Evolutionary conservation across 2,113 vertebrate genomes (phyloP).

Genomic region (Ahaetulla prasina): DNA sequence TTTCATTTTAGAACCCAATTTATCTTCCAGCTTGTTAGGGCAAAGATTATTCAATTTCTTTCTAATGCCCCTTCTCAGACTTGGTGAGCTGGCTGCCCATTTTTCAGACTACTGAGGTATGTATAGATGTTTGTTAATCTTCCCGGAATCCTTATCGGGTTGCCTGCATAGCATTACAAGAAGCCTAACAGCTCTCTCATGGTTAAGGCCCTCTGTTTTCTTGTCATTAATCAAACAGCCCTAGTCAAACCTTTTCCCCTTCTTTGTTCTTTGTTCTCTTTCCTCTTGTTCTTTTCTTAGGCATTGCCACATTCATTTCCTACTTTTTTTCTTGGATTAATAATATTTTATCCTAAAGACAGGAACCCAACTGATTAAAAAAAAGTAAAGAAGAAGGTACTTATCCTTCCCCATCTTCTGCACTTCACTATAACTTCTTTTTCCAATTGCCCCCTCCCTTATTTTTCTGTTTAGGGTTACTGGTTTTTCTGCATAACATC

Average conservation of each 20-base stretch:
- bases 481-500: background rate
- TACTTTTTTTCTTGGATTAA: background rate
- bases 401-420: background rate
- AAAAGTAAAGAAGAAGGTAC: background rate
- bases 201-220: background rate
- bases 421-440: background rate
- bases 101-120: background rate
- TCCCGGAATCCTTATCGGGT: background rate
- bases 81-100: background rate
- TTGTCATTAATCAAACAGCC: background rate
- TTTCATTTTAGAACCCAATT: background rate
- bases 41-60: background rate
- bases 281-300: background rate
- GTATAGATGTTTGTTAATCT: background rate
- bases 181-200: background rate
- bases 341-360: background rate
- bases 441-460: background rate
- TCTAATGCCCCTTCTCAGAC: background rate
- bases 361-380: background rate
- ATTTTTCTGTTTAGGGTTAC: background rate
- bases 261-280: background rate
- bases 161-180: background rate
- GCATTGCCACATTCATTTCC: background rate
- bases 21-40: background rate
- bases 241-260: background rate